Conservation (phyloP, 2,113 vertebrate genomes). For the Pungitius pungitius region DNA sequence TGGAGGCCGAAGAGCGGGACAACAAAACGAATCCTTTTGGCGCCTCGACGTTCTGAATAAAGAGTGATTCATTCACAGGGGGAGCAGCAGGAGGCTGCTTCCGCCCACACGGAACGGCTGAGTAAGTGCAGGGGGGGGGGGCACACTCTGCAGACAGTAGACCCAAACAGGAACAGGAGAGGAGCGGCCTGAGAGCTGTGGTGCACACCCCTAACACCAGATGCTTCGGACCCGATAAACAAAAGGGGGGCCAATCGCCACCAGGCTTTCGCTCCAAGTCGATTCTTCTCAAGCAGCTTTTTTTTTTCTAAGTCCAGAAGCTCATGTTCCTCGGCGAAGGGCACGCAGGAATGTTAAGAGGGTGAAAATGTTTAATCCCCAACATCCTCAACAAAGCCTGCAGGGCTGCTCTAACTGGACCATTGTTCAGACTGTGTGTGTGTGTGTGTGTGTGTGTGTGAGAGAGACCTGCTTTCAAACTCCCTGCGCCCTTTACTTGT, state of each 20-base stretch:
- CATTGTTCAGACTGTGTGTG: constrained; percentile 45
- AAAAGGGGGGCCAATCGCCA: too few species aligned
- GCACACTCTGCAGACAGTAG: constrained; percentile 7
- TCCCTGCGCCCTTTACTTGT: constrained; percentile 4
- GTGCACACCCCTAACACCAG: background rate
- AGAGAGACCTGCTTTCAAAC: constrained; percentile 25
- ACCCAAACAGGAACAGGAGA: constrained; percentile 14
- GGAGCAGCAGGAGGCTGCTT: constrained; percentile 47
- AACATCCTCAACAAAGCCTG: constrained; percentile 44
- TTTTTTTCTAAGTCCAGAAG: background rate
- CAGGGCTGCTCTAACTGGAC: constrained; percentile 45
- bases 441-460: background rate
- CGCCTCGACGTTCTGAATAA: constrained; percentile 47
- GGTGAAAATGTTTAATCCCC: constrained; percentile 65
- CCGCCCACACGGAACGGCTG: constrained; percentile 44
- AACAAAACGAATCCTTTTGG: constrained; percentile 28
- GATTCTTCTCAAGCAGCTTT: too few species aligned
- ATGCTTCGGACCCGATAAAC: background rate
- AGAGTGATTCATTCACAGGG: constrained; percentile 59
- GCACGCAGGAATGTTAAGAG: constrained; percentile 74
- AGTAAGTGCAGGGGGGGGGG: background rate
- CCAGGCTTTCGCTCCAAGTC: too few species aligned
- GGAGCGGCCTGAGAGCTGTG: background rate
- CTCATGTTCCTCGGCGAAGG: constrained; percentile 31
- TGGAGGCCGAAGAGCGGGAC: constrained; percentile 14